phyloP scores from a whole-genome alignment of 2,888 invertebrate species.

The Drosophila nr. fundita region DNA sequence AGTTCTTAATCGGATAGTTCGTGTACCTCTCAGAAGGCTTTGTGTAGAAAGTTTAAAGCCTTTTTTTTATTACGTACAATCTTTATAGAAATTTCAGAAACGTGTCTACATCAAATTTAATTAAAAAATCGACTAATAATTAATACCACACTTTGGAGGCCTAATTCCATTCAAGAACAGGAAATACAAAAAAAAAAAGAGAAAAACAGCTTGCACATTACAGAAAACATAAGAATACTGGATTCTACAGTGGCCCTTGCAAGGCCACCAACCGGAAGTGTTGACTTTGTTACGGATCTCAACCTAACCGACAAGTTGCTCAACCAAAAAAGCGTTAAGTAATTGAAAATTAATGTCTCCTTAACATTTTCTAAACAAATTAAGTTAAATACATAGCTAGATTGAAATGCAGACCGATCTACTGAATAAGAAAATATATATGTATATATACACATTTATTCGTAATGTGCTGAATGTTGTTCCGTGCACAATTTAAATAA shows the following conservation, averaged over 20 bases:
- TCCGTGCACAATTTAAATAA: slow-evolving; percentile 78
- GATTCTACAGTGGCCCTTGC: slow-evolving; percentile 43
- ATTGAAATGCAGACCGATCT: slow-evolving; percentile 27
- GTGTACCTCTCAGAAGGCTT: slow-evolving; percentile 24
- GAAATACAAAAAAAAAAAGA: slow-evolving; percentile 4
- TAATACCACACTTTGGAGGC: slow-evolving; percentile 15
- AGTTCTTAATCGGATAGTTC: background rate
- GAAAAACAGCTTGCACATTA: slow-evolving; percentile 18
- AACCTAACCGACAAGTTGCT: slow-evolving; percentile 27
- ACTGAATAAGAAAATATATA: background rate
- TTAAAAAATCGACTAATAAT: slow-evolving; percentile 14
- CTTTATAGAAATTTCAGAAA: slow-evolving; percentile 17
- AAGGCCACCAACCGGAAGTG: slow-evolving; percentile 52
- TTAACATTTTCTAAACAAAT: slow-evolving; percentile 43
- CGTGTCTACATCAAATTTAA: slow-evolving; percentile 26
- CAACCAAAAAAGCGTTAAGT: slow-evolving; percentile 36
- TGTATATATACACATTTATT: background rate
- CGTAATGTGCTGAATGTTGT: slow-evolving; percentile 56
- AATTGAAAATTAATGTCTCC: slow-evolving; percentile 58
- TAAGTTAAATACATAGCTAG: slow-evolving; percentile 4
- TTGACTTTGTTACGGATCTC: slow-evolving; percentile 31
- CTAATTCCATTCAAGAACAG: slow-evolving; percentile 31
- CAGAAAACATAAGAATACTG: slow-evolving; percentile 30
- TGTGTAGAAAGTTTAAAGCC: slow-evolving; percentile 21
- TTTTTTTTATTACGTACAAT: slow-evolving; percentile 2